These are phyloP conservation scores for Etheostoma perlongum DNA, from an alignment of 2,797 vertebrate genomes.

Conservation along the genomic window DNA sequence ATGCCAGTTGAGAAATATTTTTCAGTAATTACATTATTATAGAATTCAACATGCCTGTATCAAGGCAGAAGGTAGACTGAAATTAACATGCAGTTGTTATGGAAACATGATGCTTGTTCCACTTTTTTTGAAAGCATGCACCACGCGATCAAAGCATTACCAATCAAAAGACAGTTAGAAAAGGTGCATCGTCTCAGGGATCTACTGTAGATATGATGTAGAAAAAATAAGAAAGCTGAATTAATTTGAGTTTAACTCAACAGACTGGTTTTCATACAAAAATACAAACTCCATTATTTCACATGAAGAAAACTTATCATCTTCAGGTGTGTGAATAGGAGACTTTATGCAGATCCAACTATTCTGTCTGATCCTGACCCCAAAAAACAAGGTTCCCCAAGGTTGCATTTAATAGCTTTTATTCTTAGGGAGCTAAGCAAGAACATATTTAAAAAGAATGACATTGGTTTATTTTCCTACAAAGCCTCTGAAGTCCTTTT, in stretches of 20 bases:
- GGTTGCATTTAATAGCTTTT: slow-evolving; percentile 31
- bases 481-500: slow-evolving; percentile 31
- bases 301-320: not conserved
- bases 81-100: slow-evolving; percentile 57
- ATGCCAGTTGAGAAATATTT: slow-evolving; percentile 6
- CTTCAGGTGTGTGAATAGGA: not conserved
- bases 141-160: slow-evolving; percentile 22
- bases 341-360: not conserved
- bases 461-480: slow-evolving; percentile 40
- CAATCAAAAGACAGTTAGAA: slow-evolving; percentile 5
- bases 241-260: slow-evolving; percentile 4
- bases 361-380: slow-evolving; percentile 9
- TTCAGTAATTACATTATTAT: slow-evolving; percentile 32
- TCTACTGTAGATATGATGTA: not conserved
- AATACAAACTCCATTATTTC: slow-evolving; percentile 1
- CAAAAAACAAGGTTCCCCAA: slow-evolving; percentile 16
- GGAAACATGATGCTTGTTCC: slow-evolving; percentile 48
- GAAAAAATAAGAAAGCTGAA: not conserved
- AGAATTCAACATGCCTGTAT: slow-evolving; percentile 39
- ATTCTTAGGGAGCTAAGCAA: slow-evolving; percentile 28
- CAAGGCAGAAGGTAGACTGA: slow-evolving; percentile 44
- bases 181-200: slow-evolving; percentile 5
- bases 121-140: slow-evolving; percentile 19
- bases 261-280: not conserved
- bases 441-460: slow-evolving; percentile 39